These are phyloP conservation scores for Zaprionus lineosus DNA, from an alignment of 2,888 invertebrate species.

Conservation along the genomic window DNA sequence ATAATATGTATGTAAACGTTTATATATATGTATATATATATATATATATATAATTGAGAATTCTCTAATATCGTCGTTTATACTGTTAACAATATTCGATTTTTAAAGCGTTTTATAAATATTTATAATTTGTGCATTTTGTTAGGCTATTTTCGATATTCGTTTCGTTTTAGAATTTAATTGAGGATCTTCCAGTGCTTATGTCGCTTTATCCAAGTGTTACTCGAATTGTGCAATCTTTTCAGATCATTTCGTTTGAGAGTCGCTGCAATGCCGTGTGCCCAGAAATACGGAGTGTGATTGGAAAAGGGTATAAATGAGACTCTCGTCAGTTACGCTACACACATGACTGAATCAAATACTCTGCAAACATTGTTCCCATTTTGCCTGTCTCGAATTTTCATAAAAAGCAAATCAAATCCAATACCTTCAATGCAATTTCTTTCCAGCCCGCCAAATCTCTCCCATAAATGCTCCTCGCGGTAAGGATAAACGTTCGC, in stretches of 20 bases:
- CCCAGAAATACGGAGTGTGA: slow-evolving; percentile 43
- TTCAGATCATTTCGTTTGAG: slow-evolving; percentile 60
- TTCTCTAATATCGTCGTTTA: not conserved
- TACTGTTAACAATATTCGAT: slow-evolving; percentile 12
- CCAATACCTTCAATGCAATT: too few species aligned
- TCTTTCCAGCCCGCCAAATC: too few species aligned
- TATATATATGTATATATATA: not conserved
- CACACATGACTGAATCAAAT: slow-evolving; percentile 4
- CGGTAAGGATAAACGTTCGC: too few species aligned
- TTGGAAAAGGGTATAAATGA: slow-evolving; percentile 47
- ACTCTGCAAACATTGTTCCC: not conserved
- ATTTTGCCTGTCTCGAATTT: not conserved
- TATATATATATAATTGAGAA: slow-evolving; percentile 3
- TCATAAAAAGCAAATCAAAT: too few species aligned
- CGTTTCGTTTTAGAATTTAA: slow-evolving; percentile 12
- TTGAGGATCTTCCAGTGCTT: slow-evolving; percentile 25
- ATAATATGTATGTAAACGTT: too few species aligned
- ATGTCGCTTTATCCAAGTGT: slow-evolving; percentile 40
- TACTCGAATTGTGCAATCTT: slow-evolving; percentile 43
- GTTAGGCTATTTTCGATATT: not conserved
- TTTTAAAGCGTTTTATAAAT: slow-evolving; percentile 15
- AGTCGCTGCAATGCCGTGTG: slow-evolving; percentile 73
- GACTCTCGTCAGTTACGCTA: slow-evolving; percentile 40
- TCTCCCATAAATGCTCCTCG: too few species aligned
- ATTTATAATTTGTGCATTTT: slow-evolving; percentile 4